Evolutionary conservation across 1,140 invertebrate species (phyloP), one percentile per base, ranked within the genome.

Genomic region (Zaprionus tsacasi): DNA sequence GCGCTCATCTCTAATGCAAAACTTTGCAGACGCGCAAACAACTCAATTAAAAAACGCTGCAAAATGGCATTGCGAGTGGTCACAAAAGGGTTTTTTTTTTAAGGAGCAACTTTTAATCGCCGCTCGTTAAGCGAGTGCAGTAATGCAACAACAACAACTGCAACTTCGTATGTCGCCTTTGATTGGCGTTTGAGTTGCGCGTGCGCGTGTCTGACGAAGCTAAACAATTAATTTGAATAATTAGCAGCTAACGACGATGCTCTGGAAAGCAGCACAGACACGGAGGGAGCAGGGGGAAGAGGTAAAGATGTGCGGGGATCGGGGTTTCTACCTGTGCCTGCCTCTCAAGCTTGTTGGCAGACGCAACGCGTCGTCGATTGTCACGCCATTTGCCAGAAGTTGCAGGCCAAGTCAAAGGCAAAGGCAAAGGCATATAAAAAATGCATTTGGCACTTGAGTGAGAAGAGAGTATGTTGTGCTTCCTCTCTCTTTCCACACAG

Each of bases 211-310:
- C 83, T 83, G 69, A 79, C 68, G 69, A 72, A 56, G 70, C 75
- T 68, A 81, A 89, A 83, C 85, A 89, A 89, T 89, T 89, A 89
- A 89, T 89, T 89, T 89, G 85, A 89, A 89, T 89, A 89, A 89
- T 89, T 89, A 89, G 85, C 81, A 89, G 78, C 81, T 83, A 89
- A 89, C 82, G 83, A 87, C 69, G 78, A 36, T 54, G 73, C 70
- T 58, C 36, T 17, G 55, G 54, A 57, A 15, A 45, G 10, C 10
- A 25, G 8, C 4, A 25, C 0, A 45, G 27, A 21, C 40, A 43
- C 40, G n/a, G 38, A 48, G 11, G 35, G 50, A 30, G 3, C 27
- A 27, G 43, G 35, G 45, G 10, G 45, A 3, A 3, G 5, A 0
- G 3, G 30, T 8, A 11, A 25, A 21, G 21, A 21, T 21, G 21